A percentile compares a stretch with the other conserved stretches of the same genome.
Conservation (phyloP, 2,797 vertebrate species). For the Silurus lanzhouensis region DNA sequence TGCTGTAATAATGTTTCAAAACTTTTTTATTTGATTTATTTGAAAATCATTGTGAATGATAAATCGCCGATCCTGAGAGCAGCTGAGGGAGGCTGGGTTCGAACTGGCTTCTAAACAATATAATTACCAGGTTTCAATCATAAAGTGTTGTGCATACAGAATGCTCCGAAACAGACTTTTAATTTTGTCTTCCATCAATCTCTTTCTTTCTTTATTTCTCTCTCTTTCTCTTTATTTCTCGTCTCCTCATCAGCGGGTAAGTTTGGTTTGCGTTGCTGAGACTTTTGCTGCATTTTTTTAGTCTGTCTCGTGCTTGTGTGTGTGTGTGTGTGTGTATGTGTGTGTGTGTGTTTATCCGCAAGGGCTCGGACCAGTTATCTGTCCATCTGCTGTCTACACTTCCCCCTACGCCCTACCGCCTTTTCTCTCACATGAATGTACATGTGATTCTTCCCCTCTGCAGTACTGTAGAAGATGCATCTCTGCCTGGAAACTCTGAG, state of each 20-base stretch:
- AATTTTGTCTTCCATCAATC: constrained; percentile 92
- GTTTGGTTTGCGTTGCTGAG: constrained; percentile 58
- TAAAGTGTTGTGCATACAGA: constrained; percentile 47
- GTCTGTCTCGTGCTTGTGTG: constrained; percentile 56
- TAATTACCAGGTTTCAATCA: neutral
- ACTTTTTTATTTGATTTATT: no score
- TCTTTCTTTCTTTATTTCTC: constrained; percentile 62
- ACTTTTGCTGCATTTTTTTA: constrained; percentile 54
- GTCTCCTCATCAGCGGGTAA: constrained; percentile 70
- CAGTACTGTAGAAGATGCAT: constrained; percentile 73
- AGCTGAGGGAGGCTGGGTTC: no score
- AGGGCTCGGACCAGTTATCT: constrained; percentile 48
- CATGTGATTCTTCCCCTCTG: constrained; percentile 63
- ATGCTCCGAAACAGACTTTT: constrained; percentile 80
- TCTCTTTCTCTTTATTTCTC: constrained; percentile 50
- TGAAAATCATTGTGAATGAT: no score
- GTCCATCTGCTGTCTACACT: constrained; percentile 43
- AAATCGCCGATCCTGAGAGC: no score
- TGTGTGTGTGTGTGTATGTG: constrained; percentile 58
- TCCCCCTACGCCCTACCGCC: constrained; percentile 28
- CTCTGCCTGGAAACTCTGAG: constrained; percentile 67
- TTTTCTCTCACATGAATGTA: constrained; percentile 50
- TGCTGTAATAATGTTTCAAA: no score
- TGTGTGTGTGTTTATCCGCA: constrained; percentile 39
- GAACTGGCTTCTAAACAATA: no score